Evolutionary conservation across 92 coral and sea anemone species (phyloP).

Genomic region (Porites divaricata): DNA sequence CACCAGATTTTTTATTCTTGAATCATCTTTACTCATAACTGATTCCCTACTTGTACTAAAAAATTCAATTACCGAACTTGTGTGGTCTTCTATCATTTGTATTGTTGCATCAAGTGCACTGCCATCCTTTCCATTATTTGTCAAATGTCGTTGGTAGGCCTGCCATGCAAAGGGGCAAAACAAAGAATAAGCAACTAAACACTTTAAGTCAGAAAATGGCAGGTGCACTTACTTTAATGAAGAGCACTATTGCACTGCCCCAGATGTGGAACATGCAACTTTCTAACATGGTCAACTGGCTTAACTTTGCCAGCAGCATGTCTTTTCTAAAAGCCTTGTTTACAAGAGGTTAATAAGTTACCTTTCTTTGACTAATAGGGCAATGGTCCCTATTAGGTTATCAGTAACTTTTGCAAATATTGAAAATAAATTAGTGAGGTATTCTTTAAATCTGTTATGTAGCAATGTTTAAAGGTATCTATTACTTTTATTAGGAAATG

Average conservation of each 20-base stretch:
- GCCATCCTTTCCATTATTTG: constrained; percentile 29
- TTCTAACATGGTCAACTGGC: neutral
- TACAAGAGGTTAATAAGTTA: neutral
- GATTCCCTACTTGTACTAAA: constrained; percentile 39
- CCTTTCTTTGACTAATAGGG: too few species aligned
- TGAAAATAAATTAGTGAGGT: neutral
- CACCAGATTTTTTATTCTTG: constrained; percentile 10
- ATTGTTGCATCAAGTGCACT: constrained; percentile 45
- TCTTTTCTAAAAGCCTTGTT: neutral
- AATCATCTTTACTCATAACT: constrained; percentile 9
- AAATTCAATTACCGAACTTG: constrained; percentile 40
- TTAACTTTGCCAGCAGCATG: neutral
- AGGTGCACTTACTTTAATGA: too few species aligned
- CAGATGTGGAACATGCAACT: neutral
- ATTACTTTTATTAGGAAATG: constrained; percentile 46
- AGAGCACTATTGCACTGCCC: neutral
- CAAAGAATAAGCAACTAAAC: neutral
- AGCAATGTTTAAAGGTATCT: neutral
- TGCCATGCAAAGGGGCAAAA: constrained; percentile 25
- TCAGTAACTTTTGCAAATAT: neutral
- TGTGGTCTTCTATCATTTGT: constrained; percentile 15
- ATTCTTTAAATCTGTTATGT: neutral
- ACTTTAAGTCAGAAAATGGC: too few species aligned
- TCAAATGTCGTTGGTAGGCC: constrained; percentile 54
- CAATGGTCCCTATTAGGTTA: neutral